Evolutionary conservation across 2,888 invertebrate genomes (phyloP).

Genomic region (Oasisia sp.): DNA sequence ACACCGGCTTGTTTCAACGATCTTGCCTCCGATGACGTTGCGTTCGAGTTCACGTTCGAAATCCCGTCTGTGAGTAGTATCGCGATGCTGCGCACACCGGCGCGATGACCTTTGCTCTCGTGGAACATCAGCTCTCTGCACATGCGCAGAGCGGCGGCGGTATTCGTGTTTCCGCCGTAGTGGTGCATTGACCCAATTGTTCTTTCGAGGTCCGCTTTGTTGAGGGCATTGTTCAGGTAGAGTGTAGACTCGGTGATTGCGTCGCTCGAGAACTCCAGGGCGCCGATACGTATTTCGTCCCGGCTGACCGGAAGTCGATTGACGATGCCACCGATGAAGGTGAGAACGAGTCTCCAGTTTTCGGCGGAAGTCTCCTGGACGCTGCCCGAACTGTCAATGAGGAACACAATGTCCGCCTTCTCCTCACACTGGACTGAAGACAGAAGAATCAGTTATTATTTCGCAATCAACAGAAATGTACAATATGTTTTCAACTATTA

Average conservation of each 20-base stretch:
- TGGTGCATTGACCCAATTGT: not conserved
- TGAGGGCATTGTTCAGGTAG: not conserved
- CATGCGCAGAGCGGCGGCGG: constrained; percentile 30
- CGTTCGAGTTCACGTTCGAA: constrained; percentile 30
- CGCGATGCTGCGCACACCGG: constrained; percentile 17
- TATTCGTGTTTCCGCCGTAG: constrained; percentile 32
- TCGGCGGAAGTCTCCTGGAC: constrained; percentile 25
- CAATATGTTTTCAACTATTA: too few species aligned
- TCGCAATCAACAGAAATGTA: too few species aligned
- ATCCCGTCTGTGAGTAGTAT: constrained; percentile 32
- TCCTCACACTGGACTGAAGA: not conserved
- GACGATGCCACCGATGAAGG: constrained; percentile 28
- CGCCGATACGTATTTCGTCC: constrained; percentile 6
- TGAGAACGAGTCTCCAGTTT: constrained; percentile 28
- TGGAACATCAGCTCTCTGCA: constrained; percentile 14
- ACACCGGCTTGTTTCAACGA: constrained; percentile 26
- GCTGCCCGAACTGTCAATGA: constrained; percentile 30
- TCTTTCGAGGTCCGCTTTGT: not conserved
- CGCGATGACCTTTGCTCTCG: constrained; percentile 20
- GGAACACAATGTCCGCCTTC: constrained; percentile 28
- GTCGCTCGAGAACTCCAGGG: not conserved
- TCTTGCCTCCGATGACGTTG: constrained; percentile 31
- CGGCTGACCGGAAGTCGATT: constrained; percentile 24
- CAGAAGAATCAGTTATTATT: not conserved
- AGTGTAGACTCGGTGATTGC: not conserved